Conservation (phyloP, 1,140 invertebrate species). For the Lerema accius region DNA sequence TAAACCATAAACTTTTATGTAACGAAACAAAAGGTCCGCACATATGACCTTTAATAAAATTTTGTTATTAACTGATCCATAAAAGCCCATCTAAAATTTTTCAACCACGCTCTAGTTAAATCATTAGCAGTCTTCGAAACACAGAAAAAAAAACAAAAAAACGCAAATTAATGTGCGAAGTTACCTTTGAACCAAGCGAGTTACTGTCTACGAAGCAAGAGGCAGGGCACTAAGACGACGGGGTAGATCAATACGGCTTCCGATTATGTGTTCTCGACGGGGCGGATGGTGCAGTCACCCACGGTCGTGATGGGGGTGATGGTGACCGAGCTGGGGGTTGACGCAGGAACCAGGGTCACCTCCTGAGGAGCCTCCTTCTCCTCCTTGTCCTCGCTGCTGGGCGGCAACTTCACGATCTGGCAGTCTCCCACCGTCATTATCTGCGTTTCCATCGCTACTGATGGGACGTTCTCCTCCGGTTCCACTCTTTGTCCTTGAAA, state of each 20-base stretch:
- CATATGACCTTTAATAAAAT: too few species aligned
- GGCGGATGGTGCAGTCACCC: slow-evolving; percentile 78
- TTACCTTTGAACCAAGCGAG: not conserved
- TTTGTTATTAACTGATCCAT: too few species aligned
- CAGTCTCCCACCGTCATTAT: slow-evolving; percentile 79
- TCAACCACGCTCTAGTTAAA: too few species aligned
- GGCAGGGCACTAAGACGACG: slow-evolving; percentile 40
- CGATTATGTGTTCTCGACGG: slow-evolving; percentile 72
- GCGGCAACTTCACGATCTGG: slow-evolving; percentile 74
- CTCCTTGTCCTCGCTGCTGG: slow-evolving; percentile 59
- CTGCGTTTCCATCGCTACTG: slow-evolving; percentile 62
- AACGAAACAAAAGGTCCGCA: too few species aligned
- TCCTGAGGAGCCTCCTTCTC: slow-evolving; percentile 41
- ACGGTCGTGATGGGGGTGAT: slow-evolving; percentile 75
- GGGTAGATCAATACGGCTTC: slow-evolving; percentile 49
- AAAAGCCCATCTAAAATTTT: too few species aligned
- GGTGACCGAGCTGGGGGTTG: slow-evolving; percentile 62
- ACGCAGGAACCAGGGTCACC: slow-evolving; percentile 32
- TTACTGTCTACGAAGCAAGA: slow-evolving; percentile 23
- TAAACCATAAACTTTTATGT: too few species aligned
- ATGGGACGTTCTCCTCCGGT: slow-evolving; percentile 60
- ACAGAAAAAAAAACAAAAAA: too few species aligned
- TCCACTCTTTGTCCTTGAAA: slow-evolving; percentile 45
- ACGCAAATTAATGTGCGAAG: too few species aligned
- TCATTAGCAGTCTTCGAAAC: too few species aligned